Conservation (phyloP, 2,797 vertebrate genomes). For the Myripristis jacobus region DNA sequence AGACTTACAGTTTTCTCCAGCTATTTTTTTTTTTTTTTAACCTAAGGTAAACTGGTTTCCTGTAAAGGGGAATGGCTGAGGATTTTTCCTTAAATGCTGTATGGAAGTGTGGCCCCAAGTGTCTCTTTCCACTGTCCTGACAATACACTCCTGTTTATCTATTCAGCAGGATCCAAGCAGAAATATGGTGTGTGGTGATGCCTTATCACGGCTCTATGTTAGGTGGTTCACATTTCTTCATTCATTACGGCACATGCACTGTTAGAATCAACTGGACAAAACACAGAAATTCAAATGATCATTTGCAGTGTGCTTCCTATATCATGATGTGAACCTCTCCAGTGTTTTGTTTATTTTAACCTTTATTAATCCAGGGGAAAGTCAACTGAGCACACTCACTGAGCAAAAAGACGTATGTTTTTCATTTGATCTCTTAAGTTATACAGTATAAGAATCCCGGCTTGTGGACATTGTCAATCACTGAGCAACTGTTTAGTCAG, state of each 20-base stretch:
- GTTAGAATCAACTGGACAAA: neutral
- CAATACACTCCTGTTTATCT: too few species aligned
- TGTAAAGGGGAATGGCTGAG: too few species aligned
- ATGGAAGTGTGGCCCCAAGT: neutral
- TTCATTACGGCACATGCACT: neutral
- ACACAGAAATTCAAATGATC: neutral
- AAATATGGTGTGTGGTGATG: neutral
- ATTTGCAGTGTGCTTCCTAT: neutral
- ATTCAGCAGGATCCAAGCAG: neutral
- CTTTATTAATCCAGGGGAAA: too few species aligned
- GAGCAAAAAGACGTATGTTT: neutral
- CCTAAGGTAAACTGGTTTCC: neutral
- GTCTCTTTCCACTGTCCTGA: too few species aligned
- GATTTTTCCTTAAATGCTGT: too few species aligned
- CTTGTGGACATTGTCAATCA: conserved; percentile 56
- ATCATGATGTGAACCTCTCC: neutral
- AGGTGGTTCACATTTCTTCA: neutral
- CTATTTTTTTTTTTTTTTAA: too few species aligned
- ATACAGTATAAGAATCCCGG: conserved; percentile 41
- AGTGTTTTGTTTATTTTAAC: neutral
- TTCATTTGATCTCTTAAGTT: conserved; percentile 38
- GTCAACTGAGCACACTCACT: neutral
- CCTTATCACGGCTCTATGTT: neutral
- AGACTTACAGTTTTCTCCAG: neutral
- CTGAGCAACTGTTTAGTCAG: conserved; percentile 58